Base-by-base conservation (phyloP, 2,797 vertebrate genomes). In the Sciurus carolinensis region DNA sequence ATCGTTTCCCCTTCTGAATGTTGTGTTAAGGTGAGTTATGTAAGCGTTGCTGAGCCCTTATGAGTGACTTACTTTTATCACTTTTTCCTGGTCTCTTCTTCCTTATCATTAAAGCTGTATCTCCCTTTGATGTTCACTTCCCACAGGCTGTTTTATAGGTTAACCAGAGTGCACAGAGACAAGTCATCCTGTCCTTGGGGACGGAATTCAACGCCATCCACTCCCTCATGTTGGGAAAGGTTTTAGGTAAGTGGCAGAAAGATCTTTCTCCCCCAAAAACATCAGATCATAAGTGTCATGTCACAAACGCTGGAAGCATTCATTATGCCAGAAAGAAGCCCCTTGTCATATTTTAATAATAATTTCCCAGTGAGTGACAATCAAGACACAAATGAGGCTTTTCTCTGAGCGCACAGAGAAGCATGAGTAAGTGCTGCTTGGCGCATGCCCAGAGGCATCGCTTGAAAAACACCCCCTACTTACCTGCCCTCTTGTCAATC, bases 161-260 rank as follows among this genome's bases (percentile, higher is more conserved):
- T 98, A 99, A 99, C 98, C 98, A 99, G 92, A 98, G 99, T 94
- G 83, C 96, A 90, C 98, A 94, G 97, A 99, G 99, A 91, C 98
- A 99, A 96, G 99, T 99, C 97, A 98, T 98, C 96, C 96, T 99
- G 54, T 99, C 99, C 44, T 99, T 99, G 54, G 99, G 99, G 75
- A 98, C 96, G 66, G 99, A 99, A 96, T 99, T 99, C 97, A 99
- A 99, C 85, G 98, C 98, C 95, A 90, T 99, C 97, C 99, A 98
- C 92, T 99, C 98, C 12, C 98, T 99, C 50, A 95, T 98, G 84
- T 98, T 99, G 75, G 99, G 99, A 87, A 99, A 99, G 98, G 97
- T 99, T 97, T 98, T 97, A 79, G 98, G 99, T 99, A 97, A 99
- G 99, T 98, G 81, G 94, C 91, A 82, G 50, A 80, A 33, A 5